phyloP scores from a whole-genome alignment of 2,888 invertebrate genomes.

The Cantharis nigra region DNA sequence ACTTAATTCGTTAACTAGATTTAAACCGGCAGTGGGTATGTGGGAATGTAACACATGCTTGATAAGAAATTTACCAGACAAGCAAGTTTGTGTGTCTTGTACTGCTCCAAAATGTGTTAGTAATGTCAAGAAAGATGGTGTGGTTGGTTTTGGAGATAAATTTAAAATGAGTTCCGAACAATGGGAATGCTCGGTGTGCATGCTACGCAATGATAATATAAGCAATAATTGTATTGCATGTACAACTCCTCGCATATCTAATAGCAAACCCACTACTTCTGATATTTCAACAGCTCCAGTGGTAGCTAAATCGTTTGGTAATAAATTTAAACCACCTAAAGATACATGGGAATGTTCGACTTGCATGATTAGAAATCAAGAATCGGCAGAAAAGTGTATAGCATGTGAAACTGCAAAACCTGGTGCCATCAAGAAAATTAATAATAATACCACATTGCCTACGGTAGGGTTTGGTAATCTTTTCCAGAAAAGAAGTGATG shows the following conservation, averaged over 20 bases:
- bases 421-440: neutral
- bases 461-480: slow-evolving; percentile 48
- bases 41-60: slow-evolving; percentile 73
- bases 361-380: slow-evolving; percentile 64
- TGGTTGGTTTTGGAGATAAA: slow-evolving; percentile 37
- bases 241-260: slow-evolving; percentile 52
- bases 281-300: neutral
- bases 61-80: slow-evolving; percentile 61
- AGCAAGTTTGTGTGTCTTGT: slow-evolving; percentile 61
- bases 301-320: slow-evolving; percentile 43
- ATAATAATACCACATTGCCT: neutral
- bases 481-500: slow-evolving; percentile 56
- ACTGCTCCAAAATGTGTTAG: slow-evolving; percentile 49
- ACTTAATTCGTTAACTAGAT: slow-evolving; percentile 46
- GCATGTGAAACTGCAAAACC: slow-evolving; percentile 61
- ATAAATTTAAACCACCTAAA: slow-evolving; percentile 58
- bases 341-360: slow-evolving; percentile 63
- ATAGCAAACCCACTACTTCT: slow-evolving; percentile 57
- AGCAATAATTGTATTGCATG: slow-evolving; percentile 63
- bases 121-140: neutral
- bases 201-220: slow-evolving; percentile 60
- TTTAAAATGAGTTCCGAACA: slow-evolving; percentile 43
- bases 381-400: slow-evolving; percentile 55
- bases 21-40: slow-evolving; percentile 60
- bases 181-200: slow-evolving; percentile 67